Base-by-base conservation (phyloP, 2,888 invertebrate species). In the Sarcophaga rosellei region DNA sequence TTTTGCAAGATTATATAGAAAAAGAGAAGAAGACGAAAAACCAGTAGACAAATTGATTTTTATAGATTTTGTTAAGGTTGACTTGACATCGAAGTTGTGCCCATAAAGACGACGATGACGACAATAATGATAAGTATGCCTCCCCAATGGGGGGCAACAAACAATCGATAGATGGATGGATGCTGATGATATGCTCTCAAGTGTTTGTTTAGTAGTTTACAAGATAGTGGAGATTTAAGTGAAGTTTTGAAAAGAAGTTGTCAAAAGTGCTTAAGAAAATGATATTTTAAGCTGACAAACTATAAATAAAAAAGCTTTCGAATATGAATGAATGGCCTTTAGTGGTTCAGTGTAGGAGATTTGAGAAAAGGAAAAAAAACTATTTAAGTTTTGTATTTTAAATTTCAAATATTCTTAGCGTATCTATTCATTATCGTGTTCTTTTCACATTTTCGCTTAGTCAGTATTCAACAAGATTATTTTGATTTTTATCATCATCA, bases 1-100 rank as follows among this genome's bases (percentile, higher is more conserved):
- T 53, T 53, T 3, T 4, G 17, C 53, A 53, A 53, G 53, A 53
- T 53, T 12, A 53, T 53, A 53, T 12, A 53, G 17, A 53, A 53
- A 15, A 1, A 53, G 17, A 53, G 4, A 47, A 12, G 15, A 53
- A 53, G 12, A 12, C 1, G 1, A 53, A 17, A 2, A 15, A 53
- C 53, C 20, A 66, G n/a, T 6, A 70, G 79, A 84, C 79, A 79
- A 84, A 84, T 84, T 84, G 84, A 84, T 84, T 84, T 61, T 84
- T 84, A 84, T 84, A 79, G 75, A 84, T 84, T 84, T 70, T 84
- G 69, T 84, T 84, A 79, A 65, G 65, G 70, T 84, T 84, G 84
- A 84, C 79, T 84, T 84, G 53, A 53, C 17, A 53, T 17, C 53
- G 53, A 53, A 59, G 75, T 79, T 77, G 73, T 83, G 25, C 0